Conservation (phyloP, 1,140 invertebrate genomes). For the Drosophila melanogaster region DNA sequence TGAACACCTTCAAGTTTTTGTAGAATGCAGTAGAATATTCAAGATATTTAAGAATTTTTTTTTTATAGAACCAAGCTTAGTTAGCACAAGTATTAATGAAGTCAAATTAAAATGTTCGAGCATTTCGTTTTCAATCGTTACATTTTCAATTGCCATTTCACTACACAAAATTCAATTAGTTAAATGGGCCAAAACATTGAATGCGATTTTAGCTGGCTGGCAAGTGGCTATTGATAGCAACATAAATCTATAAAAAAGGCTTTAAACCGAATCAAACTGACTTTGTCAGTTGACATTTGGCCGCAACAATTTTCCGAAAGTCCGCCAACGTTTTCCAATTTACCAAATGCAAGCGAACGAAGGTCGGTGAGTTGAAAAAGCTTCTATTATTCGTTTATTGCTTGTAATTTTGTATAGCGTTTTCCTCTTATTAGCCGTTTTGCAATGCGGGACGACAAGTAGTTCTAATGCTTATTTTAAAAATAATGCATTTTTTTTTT, state of each 20-base stretch:
- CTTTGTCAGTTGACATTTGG: slow-evolving; percentile 17
- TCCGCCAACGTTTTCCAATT: slow-evolving; percentile 35
- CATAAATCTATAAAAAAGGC: slow-evolving; percentile 55
- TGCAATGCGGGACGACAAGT: too few species aligned
- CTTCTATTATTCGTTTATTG: slow-evolving; percentile 1
- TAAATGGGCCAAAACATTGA: slow-evolving; percentile 32
- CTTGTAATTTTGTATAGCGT: not conserved
- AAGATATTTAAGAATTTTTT: too few species aligned
- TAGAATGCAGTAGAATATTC: too few species aligned
- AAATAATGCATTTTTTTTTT: too few species aligned
- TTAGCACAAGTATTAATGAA: not conserved
- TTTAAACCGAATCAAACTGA: not conserved
- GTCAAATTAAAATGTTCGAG: not conserved
- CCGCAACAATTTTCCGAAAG: slow-evolving; percentile 4
- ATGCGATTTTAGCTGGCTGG: slow-evolving; percentile 1
- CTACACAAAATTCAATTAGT: slow-evolving; percentile 51
- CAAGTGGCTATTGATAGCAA: slow-evolving; percentile 14
- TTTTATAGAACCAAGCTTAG: not conserved
- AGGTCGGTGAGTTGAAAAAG: not conserved
- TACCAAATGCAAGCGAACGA: slow-evolving; percentile 1
- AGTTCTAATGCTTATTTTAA: too few species aligned
- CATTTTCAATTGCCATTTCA: not conserved
- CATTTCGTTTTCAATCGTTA: not conserved
- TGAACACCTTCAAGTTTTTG: too few species aligned
- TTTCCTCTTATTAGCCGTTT: not conserved